These are phyloP conservation scores for Serilophus lunatus DNA, from an alignment of 2,113 vertebrate genomes.

Conservation along the genomic window DNA sequence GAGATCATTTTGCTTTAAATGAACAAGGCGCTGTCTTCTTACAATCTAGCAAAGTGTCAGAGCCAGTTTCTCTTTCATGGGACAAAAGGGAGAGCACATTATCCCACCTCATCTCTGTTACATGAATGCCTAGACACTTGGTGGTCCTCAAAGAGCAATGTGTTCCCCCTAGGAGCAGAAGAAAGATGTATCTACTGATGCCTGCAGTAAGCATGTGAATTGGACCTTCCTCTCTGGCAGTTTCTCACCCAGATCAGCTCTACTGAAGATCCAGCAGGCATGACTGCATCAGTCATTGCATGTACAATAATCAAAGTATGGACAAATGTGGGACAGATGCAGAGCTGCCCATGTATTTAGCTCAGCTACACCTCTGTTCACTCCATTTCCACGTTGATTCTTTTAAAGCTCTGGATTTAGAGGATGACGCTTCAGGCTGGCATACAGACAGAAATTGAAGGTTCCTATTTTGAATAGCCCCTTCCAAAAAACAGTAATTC, in stretches of 20 bases:
- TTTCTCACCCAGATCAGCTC: neutral
- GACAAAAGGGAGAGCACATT: neutral
- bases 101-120: neutral
- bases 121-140: neutral
- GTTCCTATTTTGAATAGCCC: neutral
- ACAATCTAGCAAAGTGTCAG: neutral
- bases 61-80: neutral
- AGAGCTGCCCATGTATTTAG: neutral
- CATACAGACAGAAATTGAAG: neutral
- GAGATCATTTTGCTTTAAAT: neutral
- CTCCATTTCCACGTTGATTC: neutral
- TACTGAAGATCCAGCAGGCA: neutral
- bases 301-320: fast-evolving
- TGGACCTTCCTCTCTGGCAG: neutral
- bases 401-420: neutral
- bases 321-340: neutral
- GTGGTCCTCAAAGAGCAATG: neutral
- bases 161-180: neutral
- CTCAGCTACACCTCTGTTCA: neutral
- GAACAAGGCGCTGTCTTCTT: neutral
- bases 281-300: neutral
- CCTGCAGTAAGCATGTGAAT: neutral
- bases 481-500: neutral
- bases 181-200: neutral
- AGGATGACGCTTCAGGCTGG: neutral